phyloP scores from a whole-genome alignment of 2,888 invertebrate species.

The Brenthis hecate region DNA sequence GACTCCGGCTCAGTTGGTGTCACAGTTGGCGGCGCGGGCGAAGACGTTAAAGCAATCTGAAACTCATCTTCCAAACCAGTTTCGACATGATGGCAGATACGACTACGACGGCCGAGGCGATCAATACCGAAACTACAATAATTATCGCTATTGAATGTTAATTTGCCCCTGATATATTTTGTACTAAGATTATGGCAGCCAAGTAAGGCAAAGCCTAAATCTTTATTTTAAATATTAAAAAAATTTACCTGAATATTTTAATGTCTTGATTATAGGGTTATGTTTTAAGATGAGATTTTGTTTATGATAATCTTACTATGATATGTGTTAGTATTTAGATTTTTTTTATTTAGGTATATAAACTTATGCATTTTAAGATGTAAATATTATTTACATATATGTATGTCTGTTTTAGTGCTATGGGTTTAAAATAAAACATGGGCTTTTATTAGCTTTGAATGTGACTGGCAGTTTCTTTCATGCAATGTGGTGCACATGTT shows the following conservation, averaged over 20 bases:
- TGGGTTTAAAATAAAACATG: no score
- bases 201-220: not conserved
- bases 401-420: no score
- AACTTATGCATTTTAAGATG: no score
- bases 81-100: constrained; percentile 48
- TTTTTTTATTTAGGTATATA: no score
- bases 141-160: constrained; percentile 55
- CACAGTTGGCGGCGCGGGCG: constrained; percentile 73
- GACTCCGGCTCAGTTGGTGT: constrained; percentile 75
- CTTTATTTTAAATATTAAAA: not conserved
- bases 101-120: constrained; percentile 48
- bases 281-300: not conserved
- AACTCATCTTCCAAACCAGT: constrained; percentile 41
- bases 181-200: not conserved
- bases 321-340: no score
- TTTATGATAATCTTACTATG: no score
- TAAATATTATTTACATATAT: no score
- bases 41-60: constrained; percentile 69
- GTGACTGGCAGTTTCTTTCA: not conserved
- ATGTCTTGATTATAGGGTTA: constrained; percentile 4
- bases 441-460: not conserved
- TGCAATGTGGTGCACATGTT: not conserved
- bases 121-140: constrained; percentile 31
- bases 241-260: constrained; percentile 2
- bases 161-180: not conserved